A percentile compares a stretch with the other conserved stretches of the same genome.
These are phyloP conservation scores for Mallotus villosus DNA, from an alignment of 2,797 vertebrate genomes.

Conservation along the genomic window DNA sequence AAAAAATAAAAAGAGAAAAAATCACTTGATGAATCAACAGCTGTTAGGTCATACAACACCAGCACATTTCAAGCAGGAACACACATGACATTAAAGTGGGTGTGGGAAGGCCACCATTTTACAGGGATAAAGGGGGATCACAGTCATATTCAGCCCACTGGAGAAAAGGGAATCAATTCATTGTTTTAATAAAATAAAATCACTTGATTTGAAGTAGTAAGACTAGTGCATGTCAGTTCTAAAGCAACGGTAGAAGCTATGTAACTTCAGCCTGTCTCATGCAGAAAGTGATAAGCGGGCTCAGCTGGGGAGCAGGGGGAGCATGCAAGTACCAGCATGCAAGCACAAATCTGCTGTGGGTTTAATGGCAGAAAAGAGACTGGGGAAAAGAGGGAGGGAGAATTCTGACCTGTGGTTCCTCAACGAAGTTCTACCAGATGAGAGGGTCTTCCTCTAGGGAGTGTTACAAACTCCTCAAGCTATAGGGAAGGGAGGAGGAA, in stretches of 20 bases:
- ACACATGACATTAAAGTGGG: not conserved
- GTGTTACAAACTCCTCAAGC: conserved; percentile 81
- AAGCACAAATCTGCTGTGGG: conserved; percentile 18
- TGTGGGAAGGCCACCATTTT: not conserved
- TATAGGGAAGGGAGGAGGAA: conserved; percentile 52
- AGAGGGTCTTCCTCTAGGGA: conserved; percentile 74
- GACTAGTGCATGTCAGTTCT: conserved; percentile 8
- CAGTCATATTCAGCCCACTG: conserved; percentile 22
- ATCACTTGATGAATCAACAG: conserved; percentile 17
- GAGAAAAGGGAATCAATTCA: conserved; percentile 12
- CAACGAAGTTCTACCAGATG: conserved; percentile 61
- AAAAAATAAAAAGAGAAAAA: not conserved
- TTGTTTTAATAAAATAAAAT: conserved; percentile 1
- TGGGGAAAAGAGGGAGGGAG: conserved; percentile 46
- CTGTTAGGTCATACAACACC: conserved; percentile 6
- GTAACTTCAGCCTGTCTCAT: conserved; percentile 39
- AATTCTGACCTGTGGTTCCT: conserved; percentile 80
- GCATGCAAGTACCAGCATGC: conserved; percentile 59
- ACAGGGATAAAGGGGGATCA: not conserved
- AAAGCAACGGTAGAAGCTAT: conserved; percentile 33
- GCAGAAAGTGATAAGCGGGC: conserved; percentile 36
- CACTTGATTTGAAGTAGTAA: conserved; percentile 1
- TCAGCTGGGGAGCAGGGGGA: conserved; percentile 36
- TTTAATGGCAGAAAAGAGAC: conserved; percentile 23
- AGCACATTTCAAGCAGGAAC: conserved; percentile 20